Evolutionary conservation across 2,888 invertebrate species (phyloP), one percentile per base, ranked within the genome.

Genomic region (Sphinx pinastri): DNA sequence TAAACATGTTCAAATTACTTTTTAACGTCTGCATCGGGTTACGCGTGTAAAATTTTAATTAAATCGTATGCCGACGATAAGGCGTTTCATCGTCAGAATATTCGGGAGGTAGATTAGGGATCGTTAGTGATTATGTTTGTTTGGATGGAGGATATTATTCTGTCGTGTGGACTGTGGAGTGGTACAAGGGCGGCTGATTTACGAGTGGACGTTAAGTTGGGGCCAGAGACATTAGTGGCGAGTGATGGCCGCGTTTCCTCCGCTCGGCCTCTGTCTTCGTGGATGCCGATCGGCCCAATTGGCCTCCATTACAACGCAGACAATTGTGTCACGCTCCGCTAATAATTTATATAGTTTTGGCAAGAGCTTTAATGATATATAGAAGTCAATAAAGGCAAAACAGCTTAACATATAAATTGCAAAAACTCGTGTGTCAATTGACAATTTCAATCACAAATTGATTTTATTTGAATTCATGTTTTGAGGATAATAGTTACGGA

Each of bases 11-110:
- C 79, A 73, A 84, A 84, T 87, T 81, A 83, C 81, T 78, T 84
- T 87, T 84, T 84, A 82, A 84, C 82, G 83, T 76, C 77, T 73
- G 74, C 76, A 77, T 71, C 74, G 76, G 75, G 77, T 85, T 86
- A 86, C 82, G 85, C 78, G 81, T 78, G 75, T 76, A 75, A 82
- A 83, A 82, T 82, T 86, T 86, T 84, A 86, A 87, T 87, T 86
- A 86, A 87, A 84, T 77, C 73, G 76, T 77, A 81, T 81, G 76
- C 80, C 75, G 67, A 74, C 77, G 78, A 81, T 82, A 79, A 79
- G 77, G 75, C 74, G 74, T 78, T 79, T 78, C 78, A 57, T 55
- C 55, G 19, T 38, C 76, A 73, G 74, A 79, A 77, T 81, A 79
- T 81, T 79, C 75, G 72, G 72, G 77, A 75, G 73, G 75, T 68